Base-by-base conservation (phyloP, 2,797 vertebrate genomes). In the Danio aesculapii region DNA sequence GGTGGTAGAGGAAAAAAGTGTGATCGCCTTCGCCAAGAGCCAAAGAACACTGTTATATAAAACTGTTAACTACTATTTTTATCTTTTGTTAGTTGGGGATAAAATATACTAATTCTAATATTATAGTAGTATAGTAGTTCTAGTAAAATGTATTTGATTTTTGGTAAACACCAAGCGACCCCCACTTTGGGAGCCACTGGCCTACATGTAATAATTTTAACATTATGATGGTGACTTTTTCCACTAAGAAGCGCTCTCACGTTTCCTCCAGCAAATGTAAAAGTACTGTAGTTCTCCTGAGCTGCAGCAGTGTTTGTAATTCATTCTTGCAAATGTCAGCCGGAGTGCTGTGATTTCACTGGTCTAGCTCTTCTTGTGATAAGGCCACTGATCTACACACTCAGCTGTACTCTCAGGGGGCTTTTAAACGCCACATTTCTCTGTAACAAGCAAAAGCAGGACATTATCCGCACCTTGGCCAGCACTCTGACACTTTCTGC, bases 401-500 rank as follows among this genome's bases (percentile, higher is more conserved):
- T 41, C 47, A 17, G 44, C 46, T 41, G 21, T 52, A 62, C 57
- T 62, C 68, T 55, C 68, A 55, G 67, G 49, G 12, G 52, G 58
- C 67, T 71, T 72, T 79, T 71, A 62, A 79, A 53, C n/a, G 1
- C 13, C 17, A 30, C 57, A n/a, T 79, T 62, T 63, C 16, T 30
- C 47, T 21, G 8, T 10, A 53, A 63, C 57, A 43, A 79, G 67
- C 17, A 52, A 62, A 79, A 61, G 46, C 21, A 50, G 12, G 16
- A 50, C 55, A 69, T 78, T 59, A 50, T 78, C 66, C 19, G 16
- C 53, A 59, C 53, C 53, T 46, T 17, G 59, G 55, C 67, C 47
- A 12, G 55, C 64, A 79, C 57, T 68, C 43, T 79, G 57, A 63
- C 58, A 52, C 77, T 63, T 58, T 58, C 43, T 69, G 16, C 17